Evolutionary conservation across 1,140 invertebrate species (phyloP), one percentile per base, ranked within the genome.

Genomic region (Neodiprion pinetum): DNA sequence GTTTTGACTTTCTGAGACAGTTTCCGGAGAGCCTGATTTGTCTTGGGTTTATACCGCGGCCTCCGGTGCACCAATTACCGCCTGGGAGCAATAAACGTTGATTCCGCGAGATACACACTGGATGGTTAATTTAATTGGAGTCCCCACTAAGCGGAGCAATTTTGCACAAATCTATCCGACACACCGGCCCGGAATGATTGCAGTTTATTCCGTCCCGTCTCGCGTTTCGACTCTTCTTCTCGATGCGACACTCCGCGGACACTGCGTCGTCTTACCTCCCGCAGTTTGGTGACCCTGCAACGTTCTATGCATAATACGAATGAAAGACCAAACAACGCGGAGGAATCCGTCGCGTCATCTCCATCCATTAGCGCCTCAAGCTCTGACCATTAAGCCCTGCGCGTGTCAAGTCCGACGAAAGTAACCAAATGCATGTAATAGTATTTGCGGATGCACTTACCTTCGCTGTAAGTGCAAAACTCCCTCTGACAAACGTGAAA

Each of bases 1-100:
- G 77, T 72, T 74, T 61, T 77, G 71, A 75, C 71, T 79, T 80
- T 73, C 73, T 65, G 50, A 9, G 7, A 68, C 10, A n/a, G 28
- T 47, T 73, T 71, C 48, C 49, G 73, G 73, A 48, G 69, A 69
- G 66, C 74, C 75, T 76, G 79, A 79, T 79, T 80, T 78, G 72
- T 73, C 70, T 72, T 40, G 72, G 77, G 23, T 65, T 77, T 77
- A 40, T 40, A 73, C 70, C 49, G 14, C 14, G 53, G 72, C 71
- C 71, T 77, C 66, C 67, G 48, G 47, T 73, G 67, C 53, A 75
- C 77, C 76, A 82, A 82, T 82, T 80, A 82, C 75, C 74, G 79
- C 73, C 12, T 74, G 71, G 71, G 23, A 76, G 70, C 47, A 76
- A 67, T 67, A 75, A 74, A 73, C 75, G 73, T 76, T 80, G 76